Evolutionary conservation across 2,797 vertebrate genomes (phyloP), one percentile per base, ranked within the genome.

Genomic region (Orientallactaga sibirica): DNA sequence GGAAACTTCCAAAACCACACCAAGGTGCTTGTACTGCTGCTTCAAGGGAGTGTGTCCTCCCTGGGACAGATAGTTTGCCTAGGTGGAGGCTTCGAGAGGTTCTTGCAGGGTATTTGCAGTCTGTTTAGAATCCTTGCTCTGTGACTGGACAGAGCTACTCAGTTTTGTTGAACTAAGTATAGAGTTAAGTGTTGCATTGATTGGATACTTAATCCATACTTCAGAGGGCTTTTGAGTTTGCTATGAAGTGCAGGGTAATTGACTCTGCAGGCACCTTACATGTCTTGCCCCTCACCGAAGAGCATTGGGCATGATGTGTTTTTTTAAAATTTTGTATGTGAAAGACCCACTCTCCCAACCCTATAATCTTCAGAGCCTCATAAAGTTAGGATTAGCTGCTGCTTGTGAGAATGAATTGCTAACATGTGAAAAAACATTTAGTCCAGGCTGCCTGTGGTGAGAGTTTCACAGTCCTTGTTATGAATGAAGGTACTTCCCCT

Each of bases 1-100:
- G 10, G 48, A 94, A 64, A 33, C 75, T 70, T 66, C 68, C 5
- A 92, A 93, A 95, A 61, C 41, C 73, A 71, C 71, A 67, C 73
- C 25, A 81, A 67, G 61, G 37, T 58, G 48, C 73, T 83, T 15
- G 7, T n/a, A 2, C 20, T 88, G 48, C 76, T 70, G 19, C 90
- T 93, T 89, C 37, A 70, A 66, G 43, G 41, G 71, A 77, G 27
- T 84, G 81, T 84, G 18, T 91, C 77, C 37, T 91, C 74, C 55
- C 90, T 16, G 2, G 19, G 70, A 74, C 62, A 33, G 20, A 58
- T 7, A 48, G 8, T 48, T 81, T 81, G 68, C 19, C 48, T 70
- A 7, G 76, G 61, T 90, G 76, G 16, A 37, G 41, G 2, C 75
- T 85, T 75, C 37, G 25, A 80, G 62, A 16, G 20, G 64, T 48